Evolutionary conservation across 2,888 invertebrate species (phyloP).

Genomic region (Euzophera pinguis): DNA sequence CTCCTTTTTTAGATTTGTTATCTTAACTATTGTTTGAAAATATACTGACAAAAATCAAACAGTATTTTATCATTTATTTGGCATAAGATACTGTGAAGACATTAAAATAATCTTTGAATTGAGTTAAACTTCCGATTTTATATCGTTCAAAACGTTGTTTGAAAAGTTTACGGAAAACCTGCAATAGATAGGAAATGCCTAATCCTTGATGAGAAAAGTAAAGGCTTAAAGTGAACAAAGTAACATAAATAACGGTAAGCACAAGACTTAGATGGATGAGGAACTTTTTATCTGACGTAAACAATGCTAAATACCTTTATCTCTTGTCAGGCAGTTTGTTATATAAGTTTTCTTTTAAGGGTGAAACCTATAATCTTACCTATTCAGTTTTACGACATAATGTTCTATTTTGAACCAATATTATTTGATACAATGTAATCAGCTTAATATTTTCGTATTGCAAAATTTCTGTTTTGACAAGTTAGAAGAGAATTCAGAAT

Average conservation of each 20-base stretch:
- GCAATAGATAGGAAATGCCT: slow-evolving; percentile 30
- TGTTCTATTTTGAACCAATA: no score
- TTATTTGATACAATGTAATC: background rate
- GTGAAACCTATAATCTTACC: background rate
- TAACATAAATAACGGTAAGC: slow-evolving; percentile 46
- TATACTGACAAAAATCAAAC: no score
- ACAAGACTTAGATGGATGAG: slow-evolving; percentile 35
- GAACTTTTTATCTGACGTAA: slow-evolving; percentile 48
- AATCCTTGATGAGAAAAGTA: slow-evolving; percentile 39
- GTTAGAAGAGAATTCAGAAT: background rate
- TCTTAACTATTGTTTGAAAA: no score
- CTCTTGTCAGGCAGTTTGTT: slow-evolving; percentile 2
- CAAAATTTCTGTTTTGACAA: slow-evolving; percentile 8
- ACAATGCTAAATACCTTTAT: slow-evolving; percentile 38
- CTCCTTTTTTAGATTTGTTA: no score
- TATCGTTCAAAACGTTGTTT: background rate
- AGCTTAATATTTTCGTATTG: slow-evolving; percentile 2
- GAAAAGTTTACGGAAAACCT: slow-evolving; percentile 12
- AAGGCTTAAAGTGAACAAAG: slow-evolving; percentile 44
- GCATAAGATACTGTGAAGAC: no score
- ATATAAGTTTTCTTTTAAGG: background rate
- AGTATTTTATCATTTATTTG: no score
- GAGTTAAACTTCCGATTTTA: no score
- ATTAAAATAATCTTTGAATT: no score
- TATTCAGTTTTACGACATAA: no score